A percentile compares a stretch with the other conserved stretches of the same genome.
These are phyloP conservation scores for Microcebus murinus DNA, from an alignment of 2,113 vertebrate genomes.

Conservation along the genomic window DNA sequence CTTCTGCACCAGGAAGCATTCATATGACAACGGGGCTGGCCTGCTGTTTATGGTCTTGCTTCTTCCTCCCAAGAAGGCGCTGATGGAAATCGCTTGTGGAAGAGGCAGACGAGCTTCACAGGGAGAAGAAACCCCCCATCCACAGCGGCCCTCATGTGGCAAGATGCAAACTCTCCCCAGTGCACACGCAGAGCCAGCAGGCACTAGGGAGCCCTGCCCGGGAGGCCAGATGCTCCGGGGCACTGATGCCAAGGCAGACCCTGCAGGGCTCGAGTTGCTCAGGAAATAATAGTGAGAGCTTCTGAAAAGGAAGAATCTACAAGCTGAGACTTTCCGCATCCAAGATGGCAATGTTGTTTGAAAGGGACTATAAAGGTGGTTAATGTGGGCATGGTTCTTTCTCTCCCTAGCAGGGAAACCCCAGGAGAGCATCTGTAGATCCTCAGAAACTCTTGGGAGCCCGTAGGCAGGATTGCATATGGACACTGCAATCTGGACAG, in stretches of 20 bases:
- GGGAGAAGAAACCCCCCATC: background rate
- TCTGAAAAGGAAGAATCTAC: background rate
- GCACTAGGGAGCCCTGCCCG: too few relatives aligned
- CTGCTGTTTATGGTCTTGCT: background rate
- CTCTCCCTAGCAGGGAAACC: background rate
- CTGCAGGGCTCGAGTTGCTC: background rate
- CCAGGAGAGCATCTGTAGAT: background rate
- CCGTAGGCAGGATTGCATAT: background rate
- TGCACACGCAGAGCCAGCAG: background rate
- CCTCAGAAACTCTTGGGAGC: background rate
- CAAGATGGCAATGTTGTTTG: background rate
- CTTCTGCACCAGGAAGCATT: conserved; percentile 12
- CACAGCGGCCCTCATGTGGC: background rate
- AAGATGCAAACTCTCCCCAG: background rate
- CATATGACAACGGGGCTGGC: conserved; percentile 5
- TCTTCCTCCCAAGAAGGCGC: background rate
- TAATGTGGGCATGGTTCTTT: background rate
- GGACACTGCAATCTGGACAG: background rate
- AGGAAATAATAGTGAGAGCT: background rate
- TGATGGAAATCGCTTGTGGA: background rate
- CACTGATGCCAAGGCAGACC: background rate
- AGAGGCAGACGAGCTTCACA: too few relatives aligned
- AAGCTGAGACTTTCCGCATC: background rate
- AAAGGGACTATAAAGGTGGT: background rate
- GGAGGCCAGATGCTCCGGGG: background rate